Percentiles rank a stretch among this genome's conserved stretches.
Evolutionary conservation across 2,113 vertebrate species (phyloP).

Genomic region (Phrynosoma platyrhinos): DNA sequence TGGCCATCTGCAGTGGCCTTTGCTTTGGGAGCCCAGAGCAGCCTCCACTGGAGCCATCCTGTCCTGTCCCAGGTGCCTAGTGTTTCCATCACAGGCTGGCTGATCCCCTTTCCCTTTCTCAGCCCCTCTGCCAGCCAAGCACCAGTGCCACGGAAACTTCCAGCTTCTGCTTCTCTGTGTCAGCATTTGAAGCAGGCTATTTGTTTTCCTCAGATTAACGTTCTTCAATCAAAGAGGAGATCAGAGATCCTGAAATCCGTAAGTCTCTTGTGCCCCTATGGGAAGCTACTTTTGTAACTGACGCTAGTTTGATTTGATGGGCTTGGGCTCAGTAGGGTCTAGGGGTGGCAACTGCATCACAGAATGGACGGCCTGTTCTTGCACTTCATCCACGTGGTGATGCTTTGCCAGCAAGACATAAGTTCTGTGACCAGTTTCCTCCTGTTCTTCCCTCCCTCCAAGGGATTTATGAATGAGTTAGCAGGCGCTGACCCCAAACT

Average conservation of each 20-base stretch:
- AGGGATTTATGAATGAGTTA: no score
- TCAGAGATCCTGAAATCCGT: slow-evolving; percentile 99
- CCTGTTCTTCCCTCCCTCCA: no score
- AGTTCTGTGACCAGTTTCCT: no score
- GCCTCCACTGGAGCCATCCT: no score
- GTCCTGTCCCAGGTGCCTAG: no score
- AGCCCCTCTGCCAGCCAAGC: neutral
- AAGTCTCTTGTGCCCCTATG: slow-evolving; percentile 58
- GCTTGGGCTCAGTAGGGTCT: neutral
- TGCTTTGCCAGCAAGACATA: neutral
- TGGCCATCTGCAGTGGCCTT: no score
- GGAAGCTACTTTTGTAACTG: no score
- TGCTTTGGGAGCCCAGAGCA: no score
- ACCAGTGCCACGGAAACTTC: no score
- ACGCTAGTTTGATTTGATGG: no score
- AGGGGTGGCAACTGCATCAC: neutral
- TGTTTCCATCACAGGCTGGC: neutral
- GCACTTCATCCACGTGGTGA: neutral
- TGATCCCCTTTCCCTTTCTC: neutral
- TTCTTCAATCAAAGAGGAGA: slow-evolving; percentile 96
- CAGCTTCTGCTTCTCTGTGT: neutral
- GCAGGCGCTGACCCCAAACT: no score
- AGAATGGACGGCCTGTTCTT: neutral
- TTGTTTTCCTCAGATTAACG: slow-evolving; percentile 87
- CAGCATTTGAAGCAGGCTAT: slow-evolving; percentile 33